A percentile compares a stretch with the other conserved stretches of the same genome.
phyloP scores from a whole-genome alignment of 2,113 vertebrate species.

The Eira barbara region DNA sequence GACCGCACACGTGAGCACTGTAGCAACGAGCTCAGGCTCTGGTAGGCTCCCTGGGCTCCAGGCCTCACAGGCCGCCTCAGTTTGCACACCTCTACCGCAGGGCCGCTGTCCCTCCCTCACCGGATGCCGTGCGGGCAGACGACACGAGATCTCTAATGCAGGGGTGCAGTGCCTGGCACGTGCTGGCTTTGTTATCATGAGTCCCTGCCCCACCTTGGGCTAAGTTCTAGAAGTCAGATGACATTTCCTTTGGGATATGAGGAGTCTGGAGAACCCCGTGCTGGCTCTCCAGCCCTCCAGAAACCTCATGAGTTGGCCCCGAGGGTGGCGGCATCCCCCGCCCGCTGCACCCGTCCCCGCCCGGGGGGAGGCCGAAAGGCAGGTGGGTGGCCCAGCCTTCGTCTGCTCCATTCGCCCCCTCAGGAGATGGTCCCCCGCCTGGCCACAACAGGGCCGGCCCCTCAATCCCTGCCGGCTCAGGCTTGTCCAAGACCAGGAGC shows the following conservation, averaged over 20 bases:
- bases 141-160: accelerated
- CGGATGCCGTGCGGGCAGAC: accelerated
- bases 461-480: neutral
- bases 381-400: neutral
- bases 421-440: no score
- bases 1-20: neutral
- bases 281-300: neutral
- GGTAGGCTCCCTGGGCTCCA: neutral
- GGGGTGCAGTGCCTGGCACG: neutral
- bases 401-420: neutral
- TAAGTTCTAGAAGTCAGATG: neutral
- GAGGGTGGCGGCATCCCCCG: neutral
- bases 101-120: neutral
- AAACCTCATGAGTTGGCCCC: neutral
- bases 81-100: neutral
- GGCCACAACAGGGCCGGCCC: neutral
- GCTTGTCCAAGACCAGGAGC: neutral
- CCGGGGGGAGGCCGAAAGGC: neutral
- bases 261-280: neutral
- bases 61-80: neutral
- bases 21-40: neutral
- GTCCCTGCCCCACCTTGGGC: neutral
- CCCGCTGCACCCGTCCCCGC: neutral
- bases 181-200: neutral
- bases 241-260: neutral